A percentile compares a stretch with the other conserved stretches of the same genome.
Conservation (phyloP, 2,113 vertebrate genomes). For the Thinocorus orbignyianus region DNA sequence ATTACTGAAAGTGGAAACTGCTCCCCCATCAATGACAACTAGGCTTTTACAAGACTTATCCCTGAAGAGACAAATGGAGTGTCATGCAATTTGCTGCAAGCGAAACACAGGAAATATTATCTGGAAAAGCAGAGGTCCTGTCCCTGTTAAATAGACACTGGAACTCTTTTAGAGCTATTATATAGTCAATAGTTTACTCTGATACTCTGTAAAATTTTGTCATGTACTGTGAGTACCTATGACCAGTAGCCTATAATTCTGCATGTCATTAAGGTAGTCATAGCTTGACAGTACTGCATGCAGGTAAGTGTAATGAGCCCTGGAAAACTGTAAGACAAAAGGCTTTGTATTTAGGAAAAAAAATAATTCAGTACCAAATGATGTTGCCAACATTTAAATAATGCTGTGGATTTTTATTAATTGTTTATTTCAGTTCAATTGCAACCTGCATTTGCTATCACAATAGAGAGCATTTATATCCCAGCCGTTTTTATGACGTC, state of each 20-base stretch:
- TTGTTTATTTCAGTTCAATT: background rate
- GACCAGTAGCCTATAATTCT: background rate
- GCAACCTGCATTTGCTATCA: background rate
- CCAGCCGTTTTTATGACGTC: background rate
- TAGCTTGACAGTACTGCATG: background rate
- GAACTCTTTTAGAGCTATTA: background rate
- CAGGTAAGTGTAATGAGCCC: background rate
- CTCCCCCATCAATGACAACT: background rate
- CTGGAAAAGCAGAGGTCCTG: background rate
- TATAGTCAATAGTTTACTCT: background rate
- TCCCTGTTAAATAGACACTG: background rate
- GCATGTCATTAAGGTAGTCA: background rate
- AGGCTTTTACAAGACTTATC: background rate
- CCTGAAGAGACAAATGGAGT: background rate
- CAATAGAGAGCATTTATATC: background rate
- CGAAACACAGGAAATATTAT: background rate
- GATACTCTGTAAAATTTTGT: background rate
- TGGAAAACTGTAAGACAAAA: background rate
- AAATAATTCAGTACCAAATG: background rate
- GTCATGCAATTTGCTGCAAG: background rate
- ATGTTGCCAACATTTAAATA: background rate
- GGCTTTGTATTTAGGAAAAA: background rate
- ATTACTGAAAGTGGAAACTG: background rate
- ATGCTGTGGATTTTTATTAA: background rate
- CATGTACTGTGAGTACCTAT: background rate